Evolutionary conservation across 2,888 invertebrate species (phyloP), one percentile per base, ranked within the genome.

Genomic region (Nycteola revayana): DNA sequence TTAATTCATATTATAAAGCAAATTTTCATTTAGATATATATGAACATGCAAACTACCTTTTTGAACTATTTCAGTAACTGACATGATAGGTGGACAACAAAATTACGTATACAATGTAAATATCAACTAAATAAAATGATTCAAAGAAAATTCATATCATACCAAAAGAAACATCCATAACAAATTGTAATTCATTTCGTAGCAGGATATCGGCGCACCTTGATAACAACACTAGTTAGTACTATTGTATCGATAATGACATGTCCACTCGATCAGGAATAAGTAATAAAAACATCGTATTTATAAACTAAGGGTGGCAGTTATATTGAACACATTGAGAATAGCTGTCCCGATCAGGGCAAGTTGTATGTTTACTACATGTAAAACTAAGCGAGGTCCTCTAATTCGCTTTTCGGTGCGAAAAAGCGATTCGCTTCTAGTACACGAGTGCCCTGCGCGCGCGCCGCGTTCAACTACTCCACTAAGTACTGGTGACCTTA

Each of bases 381-480:
- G 83, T 76, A 79, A 76, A 75, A 87, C 85, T 86, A 86, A 84
- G 81, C 80, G 76, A 76, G 59, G 57, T 63, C 75, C 66, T 79
- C 75, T 66, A 63, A 61, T 71, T 72, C 69, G 66, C 44, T 70
- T 66, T 70, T 74, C 66, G 56, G 55, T 50, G 49, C 60, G 73
- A 72, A 73, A 73, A 74, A 79, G 77, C 78, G 73, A 72, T 73
- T 72, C 78, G 76, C 84, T 77, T 86, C 87, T 87, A 83, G 77
- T 82, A 85, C 85, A 82, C 86, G 87, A 82, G 87, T 80, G 85
- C 49, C 62, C 52, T 75, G 81, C 73, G 77, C 85, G 85, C 81
- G 84, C 79, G 80, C 81, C 63, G 73, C 72, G 72, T 48, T 65
- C 73, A 66, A 86, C 86, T 86, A 83, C 78, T 65, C 66, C 65